Evolutionary conservation across 2,797 vertebrate genomes (phyloP), one percentile per base, ranked within the genome.

Genomic region (Fundulus diaphanus): DNA sequence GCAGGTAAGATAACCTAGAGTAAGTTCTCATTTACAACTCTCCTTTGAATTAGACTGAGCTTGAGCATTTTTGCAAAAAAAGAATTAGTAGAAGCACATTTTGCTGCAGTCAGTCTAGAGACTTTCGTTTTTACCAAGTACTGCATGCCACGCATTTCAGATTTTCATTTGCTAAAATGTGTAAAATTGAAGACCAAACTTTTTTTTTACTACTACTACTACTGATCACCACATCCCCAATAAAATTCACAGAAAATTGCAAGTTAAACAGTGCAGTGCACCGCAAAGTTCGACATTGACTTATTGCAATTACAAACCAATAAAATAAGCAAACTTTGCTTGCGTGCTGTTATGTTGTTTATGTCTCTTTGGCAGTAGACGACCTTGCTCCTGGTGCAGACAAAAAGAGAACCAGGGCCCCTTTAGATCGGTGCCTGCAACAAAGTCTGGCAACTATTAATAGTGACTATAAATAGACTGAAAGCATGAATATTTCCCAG

Each of bases 391-490:
- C 82, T 84, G 78, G 52, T 77, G 42, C 27, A 78, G 59, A 92
- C 84, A 92, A 89, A 66, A 89, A 75, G 81, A 42, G 63, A 35
- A 82, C 3, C 66, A 76, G 82, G 88, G 80, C 84, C 84, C 89
- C 84, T 80, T 88, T 82, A 87, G 83, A 87, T 85, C 80, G 3
- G 24, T 81, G 76, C 77, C 80, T 66, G 61, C 79, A 88, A 92
- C 87, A 92, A 87, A 90, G 72, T 85, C 44, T 79, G 67, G 75
- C 78, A 81, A 76, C 85, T 86, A 89, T 83, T 88, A 85, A 91
- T 91, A 88, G 83, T 52, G 72, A 70, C 89, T 89, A 88, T 81
- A 87, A 92, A 93, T 90, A 92, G 81, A 85, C 71, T 37, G 70
- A 73, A 78, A 81, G 44, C 70, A 68, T 44, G 56, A 76, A 69